phyloP scores from a whole-genome alignment of 2,113 vertebrate species.

The Antigone vipio region DNA sequence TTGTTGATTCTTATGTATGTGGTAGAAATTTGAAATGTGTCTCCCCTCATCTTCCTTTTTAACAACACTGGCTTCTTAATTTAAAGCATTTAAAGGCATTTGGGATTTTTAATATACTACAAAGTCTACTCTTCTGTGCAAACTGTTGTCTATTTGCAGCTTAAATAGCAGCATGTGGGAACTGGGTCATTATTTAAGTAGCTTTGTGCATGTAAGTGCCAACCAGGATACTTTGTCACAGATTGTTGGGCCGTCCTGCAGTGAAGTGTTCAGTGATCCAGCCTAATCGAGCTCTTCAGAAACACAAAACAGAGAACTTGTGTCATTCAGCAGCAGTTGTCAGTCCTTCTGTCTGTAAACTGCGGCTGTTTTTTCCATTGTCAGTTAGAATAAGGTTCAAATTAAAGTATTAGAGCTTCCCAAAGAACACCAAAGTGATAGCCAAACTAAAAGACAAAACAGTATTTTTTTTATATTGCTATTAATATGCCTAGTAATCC shows the following conservation, averaged over 20 bases:
- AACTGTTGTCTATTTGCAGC: background rate
- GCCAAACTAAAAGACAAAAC: background rate
- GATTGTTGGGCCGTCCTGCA: background rate
- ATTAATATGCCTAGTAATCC: background rate
- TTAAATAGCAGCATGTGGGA: background rate
- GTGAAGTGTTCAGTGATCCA: background rate
- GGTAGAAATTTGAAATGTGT: background rate
- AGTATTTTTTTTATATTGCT: background rate
- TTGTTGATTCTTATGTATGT: background rate
- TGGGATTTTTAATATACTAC: background rate
- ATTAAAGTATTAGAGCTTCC: conserved; percentile 12
- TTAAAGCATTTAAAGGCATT: background rate
- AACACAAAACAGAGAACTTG: background rate
- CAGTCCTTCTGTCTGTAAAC: background rate
- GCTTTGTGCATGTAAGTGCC: background rate
- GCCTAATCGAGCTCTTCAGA: background rate
- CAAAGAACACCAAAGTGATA: background rate
- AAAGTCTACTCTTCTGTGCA: background rate
- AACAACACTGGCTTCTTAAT: background rate
- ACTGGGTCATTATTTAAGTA: background rate
- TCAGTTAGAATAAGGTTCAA: background rate
- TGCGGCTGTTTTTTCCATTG: background rate
- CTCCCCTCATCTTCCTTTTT: background rate
- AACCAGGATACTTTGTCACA: background rate
- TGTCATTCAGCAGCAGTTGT: background rate